phyloP scores from a whole-genome alignment of 92 coral and sea anemone species.

The Porites evermanni region DNA sequence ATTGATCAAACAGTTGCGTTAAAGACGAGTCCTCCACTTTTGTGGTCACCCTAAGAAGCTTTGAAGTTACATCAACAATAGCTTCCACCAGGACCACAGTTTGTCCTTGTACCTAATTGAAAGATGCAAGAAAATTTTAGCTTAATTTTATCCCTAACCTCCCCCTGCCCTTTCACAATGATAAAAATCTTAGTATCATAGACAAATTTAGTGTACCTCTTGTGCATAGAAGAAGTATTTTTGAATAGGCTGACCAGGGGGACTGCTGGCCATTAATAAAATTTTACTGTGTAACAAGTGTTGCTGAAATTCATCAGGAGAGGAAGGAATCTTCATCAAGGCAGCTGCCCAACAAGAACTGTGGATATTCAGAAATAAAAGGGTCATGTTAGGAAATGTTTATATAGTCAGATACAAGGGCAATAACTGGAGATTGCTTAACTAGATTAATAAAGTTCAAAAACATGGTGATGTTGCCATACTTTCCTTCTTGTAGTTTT shows the following conservation, averaged over 20 bases:
- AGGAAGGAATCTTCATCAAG: conserved; percentile 66
- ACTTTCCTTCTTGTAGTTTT: too few relatives aligned
- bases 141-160: too few relatives aligned
- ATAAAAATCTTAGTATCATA: too few relatives aligned
- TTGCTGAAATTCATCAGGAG: conserved; percentile 74
- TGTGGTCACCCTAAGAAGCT: conserved; percentile 69
- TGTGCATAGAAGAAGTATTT: conserved; percentile 94
- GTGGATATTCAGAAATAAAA: conserved; percentile 6
- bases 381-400: neutral
- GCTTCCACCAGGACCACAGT: conserved; percentile 79
- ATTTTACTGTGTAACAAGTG: conserved; percentile 55
- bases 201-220: conserved; percentile 41
- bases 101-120: conserved; percentile 51
- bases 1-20: conserved; percentile 65
- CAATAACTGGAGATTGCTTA: too few relatives aligned
- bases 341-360: conserved; percentile 70
- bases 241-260: conserved; percentile 73
- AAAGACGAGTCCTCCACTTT: conserved; percentile 70
- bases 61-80: conserved; percentile 66
- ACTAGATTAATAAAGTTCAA: too few relatives aligned
- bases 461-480: too few relatives aligned
- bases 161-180: neutral
- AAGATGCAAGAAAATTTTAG: neutral
- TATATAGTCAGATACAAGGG: too few relatives aligned
- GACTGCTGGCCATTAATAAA: conserved; percentile 88